Conservation (phyloP, 2,113 vertebrate genomes). For the Prietella phreatophila region DNA sequence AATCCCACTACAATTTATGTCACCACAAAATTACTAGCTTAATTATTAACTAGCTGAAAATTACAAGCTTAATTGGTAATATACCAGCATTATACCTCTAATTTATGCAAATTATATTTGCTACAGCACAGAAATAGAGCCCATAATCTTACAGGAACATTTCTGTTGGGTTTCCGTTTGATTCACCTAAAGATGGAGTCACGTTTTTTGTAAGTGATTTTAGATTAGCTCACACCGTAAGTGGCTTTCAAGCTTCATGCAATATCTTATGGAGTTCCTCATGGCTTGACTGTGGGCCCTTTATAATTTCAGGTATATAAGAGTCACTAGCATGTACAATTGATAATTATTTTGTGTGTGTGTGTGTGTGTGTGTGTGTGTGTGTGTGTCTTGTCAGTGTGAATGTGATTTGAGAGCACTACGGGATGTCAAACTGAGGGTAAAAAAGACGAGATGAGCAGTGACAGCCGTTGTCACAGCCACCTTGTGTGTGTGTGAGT, state of each 20-base stretch:
- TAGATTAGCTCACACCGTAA: background rate
- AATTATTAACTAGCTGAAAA: no score
- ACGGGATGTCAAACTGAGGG: background rate
- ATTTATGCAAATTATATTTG: conserved; percentile 1
- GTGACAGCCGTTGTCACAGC: conserved; percentile 10
- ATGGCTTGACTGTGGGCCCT: background rate
- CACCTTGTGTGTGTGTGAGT: conserved; percentile 17
- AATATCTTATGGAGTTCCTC: background rate
- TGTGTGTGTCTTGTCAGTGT: conserved; percentile 7
- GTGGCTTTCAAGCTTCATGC: background rate
- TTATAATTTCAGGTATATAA: background rate
- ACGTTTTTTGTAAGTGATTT: background rate
- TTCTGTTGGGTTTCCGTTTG: no score
- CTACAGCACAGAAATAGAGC: background rate
- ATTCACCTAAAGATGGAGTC: background rate
- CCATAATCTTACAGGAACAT: background rate
- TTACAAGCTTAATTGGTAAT: background rate
- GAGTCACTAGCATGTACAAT: background rate
- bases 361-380: conserved; percentile 20
- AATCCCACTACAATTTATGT: background rate
- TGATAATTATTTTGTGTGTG: background rate
- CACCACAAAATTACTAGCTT: conserved; percentile 18
- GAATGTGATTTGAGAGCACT: conserved; percentile 21
- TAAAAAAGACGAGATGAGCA: conserved; percentile 34
- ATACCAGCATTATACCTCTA: background rate